Conservation (phyloP, 2,888 invertebrate genomes). For the Ophraella communa region DNA sequence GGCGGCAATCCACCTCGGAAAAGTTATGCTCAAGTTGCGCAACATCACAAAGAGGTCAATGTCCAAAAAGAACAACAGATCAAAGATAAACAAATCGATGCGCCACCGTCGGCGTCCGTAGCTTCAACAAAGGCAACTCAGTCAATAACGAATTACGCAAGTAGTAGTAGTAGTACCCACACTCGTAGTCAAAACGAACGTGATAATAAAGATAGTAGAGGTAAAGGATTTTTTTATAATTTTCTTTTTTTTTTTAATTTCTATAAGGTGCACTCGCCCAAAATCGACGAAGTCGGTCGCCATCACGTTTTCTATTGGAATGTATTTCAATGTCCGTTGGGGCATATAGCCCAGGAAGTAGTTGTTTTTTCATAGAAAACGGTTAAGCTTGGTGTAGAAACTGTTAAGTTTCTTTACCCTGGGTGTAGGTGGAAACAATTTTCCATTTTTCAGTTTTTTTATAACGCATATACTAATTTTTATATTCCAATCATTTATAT, state of each 20-base stretch:
- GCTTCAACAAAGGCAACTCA: slow-evolving; percentile 35
- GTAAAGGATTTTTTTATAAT: slow-evolving; percentile 33
- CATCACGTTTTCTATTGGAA: too few relatives aligned
- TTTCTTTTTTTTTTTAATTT: background rate
- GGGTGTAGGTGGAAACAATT: too few relatives aligned
- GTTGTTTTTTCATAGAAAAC: too few relatives aligned
- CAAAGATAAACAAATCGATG: slow-evolving; percentile 45
- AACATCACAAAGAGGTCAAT: slow-evolving; percentile 65
- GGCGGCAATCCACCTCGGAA: slow-evolving; percentile 59
- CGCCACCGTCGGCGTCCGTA: slow-evolving; percentile 26
- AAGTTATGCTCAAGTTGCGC: slow-evolving; percentile 73
- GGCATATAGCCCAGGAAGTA: too few relatives aligned
- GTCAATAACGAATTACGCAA: slow-evolving; percentile 36
- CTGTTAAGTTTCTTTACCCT: too few relatives aligned
- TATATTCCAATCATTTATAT: too few relatives aligned
- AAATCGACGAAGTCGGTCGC: too few relatives aligned
- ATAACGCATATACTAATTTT: too few relatives aligned
- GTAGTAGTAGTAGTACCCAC: slow-evolving; percentile 26
- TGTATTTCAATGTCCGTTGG: too few relatives aligned
- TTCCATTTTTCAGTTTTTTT: too few relatives aligned
- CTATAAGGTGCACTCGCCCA: background rate
- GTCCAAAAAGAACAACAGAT: slow-evolving; percentile 52
- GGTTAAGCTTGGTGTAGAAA: too few relatives aligned
- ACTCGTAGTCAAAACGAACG: slow-evolving; percentile 41
- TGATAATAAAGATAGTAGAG: slow-evolving; percentile 44